phyloP scores from a whole-genome alignment of 2,888 invertebrate species.

The Villa cingulata region DNA sequence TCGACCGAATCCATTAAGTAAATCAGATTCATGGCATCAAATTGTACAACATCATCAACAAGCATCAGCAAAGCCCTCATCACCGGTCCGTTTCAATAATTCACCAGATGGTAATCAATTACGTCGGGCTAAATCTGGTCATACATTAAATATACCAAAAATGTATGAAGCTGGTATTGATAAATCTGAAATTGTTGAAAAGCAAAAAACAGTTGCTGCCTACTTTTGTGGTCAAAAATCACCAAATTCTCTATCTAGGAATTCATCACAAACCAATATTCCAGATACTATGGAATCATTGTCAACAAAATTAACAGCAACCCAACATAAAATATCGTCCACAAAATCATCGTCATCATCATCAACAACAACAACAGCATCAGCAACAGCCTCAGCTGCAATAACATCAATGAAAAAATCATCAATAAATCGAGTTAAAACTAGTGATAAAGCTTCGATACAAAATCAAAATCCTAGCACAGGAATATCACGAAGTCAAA shows the following conservation, averaged over 20 bases:
- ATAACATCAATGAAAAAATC: conserved; percentile 8
- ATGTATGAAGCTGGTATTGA: conserved; percentile 67
- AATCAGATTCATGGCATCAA: conserved; percentile 73
- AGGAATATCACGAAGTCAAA: conserved; percentile 56
- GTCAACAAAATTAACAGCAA: not conserved
- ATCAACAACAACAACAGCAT: conserved; percentile 11
- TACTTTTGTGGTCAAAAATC: conserved; percentile 47
- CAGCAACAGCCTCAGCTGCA: conserved; percentile 1
- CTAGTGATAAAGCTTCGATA: conserved; percentile 39
- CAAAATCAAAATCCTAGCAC: conserved; percentile 36
- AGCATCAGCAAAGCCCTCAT: conserved; percentile 26
- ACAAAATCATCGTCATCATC: conserved; percentile 4
- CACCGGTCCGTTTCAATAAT: conserved; percentile 22
- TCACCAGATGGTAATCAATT: conserved; percentile 29
- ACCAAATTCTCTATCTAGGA: conserved; percentile 26
- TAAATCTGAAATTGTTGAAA: conserved; percentile 51
- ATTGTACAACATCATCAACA: conserved; percentile 35
- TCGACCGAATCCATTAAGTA: conserved; percentile 39
- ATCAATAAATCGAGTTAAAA: conserved; percentile 37
- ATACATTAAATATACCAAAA: conserved; percentile 58
- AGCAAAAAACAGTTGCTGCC: conserved; percentile 59
- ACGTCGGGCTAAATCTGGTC: conserved; percentile 56
- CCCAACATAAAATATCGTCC: conserved; percentile 20
- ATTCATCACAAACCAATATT: conserved; percentile 21
- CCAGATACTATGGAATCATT: not conserved